Evolutionary conservation across 1,140 invertebrate genomes (phyloP).

Genomic region (Apis mellifera): Amel_HAv3.1 CM009941.2:11769001-11769500

Average conservation of each 20-base stretch:
- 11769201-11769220: constrained; percentile 4
- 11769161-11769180: constrained; percentile 25
- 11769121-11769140: constrained; percentile 32
- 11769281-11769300: too few species aligned
- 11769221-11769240: neutral
- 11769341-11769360: too few species aligned
- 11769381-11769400: too few species aligned
- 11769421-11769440: too few species aligned
- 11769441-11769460: too few species aligned
- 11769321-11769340: too few species aligned
- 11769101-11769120: constrained; percentile 23
- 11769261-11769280: too few species aligned
- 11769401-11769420: neutral
- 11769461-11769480: neutral
- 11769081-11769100: neutral
- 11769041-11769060: constrained; percentile 25
- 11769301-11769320: too few species aligned
- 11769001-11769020: constrained; percentile 31
- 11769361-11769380: too few species aligned
- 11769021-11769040: constrained; percentile 23
- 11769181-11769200: constrained; percentile 9
- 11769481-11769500: constrained; percentile 5
- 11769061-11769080: constrained; percentile 33
- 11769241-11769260: too few species aligned
- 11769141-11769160: constrained; percentile 26